Percentiles rank a stretch among this genome's conserved stretches.
phyloP scores from a whole-genome alignment of 2,797 vertebrate genomes.

The Pogoniulus pusillus region DNA sequence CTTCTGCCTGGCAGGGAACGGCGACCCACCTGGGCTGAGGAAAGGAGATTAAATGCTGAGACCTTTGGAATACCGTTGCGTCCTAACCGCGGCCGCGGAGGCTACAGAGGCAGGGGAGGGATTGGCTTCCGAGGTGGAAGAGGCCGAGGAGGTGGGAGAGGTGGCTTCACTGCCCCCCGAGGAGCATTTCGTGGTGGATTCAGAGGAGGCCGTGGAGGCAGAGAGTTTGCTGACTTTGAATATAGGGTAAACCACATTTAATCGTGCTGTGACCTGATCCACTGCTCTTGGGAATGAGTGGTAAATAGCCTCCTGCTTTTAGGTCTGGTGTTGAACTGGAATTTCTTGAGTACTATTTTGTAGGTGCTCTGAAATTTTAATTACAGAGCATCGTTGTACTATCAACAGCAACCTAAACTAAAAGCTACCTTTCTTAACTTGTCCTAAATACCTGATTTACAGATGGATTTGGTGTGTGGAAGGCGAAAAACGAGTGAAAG shows the following conservation, averaged over 20 bases:
- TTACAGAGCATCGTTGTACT: neutral
- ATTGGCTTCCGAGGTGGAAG: conserved; percentile 90
- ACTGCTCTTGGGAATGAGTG: neutral
- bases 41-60: conserved; percentile 93
- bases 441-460: neutral
- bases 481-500: neutral
- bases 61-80: conserved; percentile 95
- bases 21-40: conserved; percentile 95
- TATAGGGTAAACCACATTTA: conserved; percentile 83
- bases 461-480: neutral
- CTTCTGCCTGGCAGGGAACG: conserved; percentile 81
- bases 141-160: conserved; percentile 83
- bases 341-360: neutral
- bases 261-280: neutral
- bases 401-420: neutral
- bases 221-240: conserved; percentile 94
- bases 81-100: conserved; percentile 88
- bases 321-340: neutral
- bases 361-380: neutral
- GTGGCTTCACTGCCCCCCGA: conserved; percentile 77
- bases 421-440: neutral
- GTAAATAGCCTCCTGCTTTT: neutral
- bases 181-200: conserved; percentile 86
- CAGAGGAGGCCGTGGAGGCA: conserved; percentile 88
- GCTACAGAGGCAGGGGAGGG: conserved; percentile 87